phyloP scores from a whole-genome alignment of 2,113 vertebrate genomes.

The Sarotherodon lohbergeri region DNA sequence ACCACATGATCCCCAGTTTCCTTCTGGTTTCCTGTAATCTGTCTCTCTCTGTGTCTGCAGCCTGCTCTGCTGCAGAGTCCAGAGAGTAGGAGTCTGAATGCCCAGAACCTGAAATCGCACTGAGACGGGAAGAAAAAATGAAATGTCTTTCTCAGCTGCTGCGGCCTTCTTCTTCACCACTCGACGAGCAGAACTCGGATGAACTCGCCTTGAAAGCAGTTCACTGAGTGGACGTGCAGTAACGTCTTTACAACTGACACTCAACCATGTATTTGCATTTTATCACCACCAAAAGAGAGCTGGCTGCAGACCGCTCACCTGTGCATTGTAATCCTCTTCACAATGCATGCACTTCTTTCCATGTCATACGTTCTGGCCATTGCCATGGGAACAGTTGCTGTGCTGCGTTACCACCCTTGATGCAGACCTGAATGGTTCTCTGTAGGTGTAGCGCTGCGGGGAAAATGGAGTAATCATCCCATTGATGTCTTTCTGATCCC shows the following conservation, averaged over 20 bases:
- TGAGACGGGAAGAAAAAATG: neutral
- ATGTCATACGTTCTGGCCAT: constrained; percentile 31
- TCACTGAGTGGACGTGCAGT: neutral
- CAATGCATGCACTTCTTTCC: neutral
- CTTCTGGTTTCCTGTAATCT: neutral
- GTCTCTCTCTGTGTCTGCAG: neutral
- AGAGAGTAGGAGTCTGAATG: neutral
- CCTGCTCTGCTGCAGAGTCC: constrained; percentile 8
- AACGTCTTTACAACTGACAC: neutral
- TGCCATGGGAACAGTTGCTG: constrained; percentile 54
- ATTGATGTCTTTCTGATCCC: constrained; percentile 28
- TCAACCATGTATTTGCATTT: neutral
- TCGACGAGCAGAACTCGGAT: neutral
- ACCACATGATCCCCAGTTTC: neutral
- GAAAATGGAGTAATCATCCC: constrained; percentile 21
- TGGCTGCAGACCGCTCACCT: neutral
- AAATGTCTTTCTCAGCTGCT: constrained; percentile 32
- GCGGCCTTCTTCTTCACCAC: neutral
- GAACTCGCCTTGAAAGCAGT: neutral
- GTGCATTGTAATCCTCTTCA: neutral
- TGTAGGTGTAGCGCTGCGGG: constrained; percentile 4
- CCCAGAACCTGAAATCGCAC: neutral
- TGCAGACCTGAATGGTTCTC: constrained; percentile 23
- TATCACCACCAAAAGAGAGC: neutral
- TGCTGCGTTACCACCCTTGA: constrained; percentile 19